Base-by-base conservation (phyloP, 2,888 invertebrate species). In the Dinocampus coccinellae region DNA sequence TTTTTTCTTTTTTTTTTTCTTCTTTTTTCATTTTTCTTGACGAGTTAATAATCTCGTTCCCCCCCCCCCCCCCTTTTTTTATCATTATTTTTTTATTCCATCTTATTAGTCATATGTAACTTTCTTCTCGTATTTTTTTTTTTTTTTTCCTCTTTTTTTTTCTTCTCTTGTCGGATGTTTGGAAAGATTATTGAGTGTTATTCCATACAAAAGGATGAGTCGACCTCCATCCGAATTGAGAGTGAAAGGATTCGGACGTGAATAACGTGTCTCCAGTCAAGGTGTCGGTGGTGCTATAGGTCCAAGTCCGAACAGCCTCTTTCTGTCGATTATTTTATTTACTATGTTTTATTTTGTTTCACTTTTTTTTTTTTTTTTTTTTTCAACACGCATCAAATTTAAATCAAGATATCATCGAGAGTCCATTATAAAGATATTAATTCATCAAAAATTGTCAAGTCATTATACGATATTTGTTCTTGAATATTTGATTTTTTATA, bases 211-310 rank as follows among this genome's bases (percentile, higher is more conserved):
- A 66, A 71, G 61, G 70, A 71, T 66, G 70, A 71, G 70, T 29
- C 70, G 70, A 71, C 73, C 74, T 70, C 69, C 67, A 69, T 69
- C 66, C 67, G 57, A 64, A 75, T 73, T 36, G 76, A 77, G 76
- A 77, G 77, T 77, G 77, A 77, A 77, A 77, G 77, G 77, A 75
- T 72, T 36, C 22, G 34, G 39, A 22, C 16, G 36, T 34, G 55
- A 66, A 66, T 57, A 66, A 47, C 24, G 42, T 57, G 34, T 57
- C n/a, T n/a, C 66, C 57, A 52, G 55, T 65, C 52, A 39, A 66
- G 66, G 57, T 57, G 55, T 33, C 16, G 58, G n/a, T 20, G 29
- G 58, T 65, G 34, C 33, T 57, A 57, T 20, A 42, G 53, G n/a
- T 47, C 29, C 34, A 66, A 57, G 39, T 57, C 57, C 66, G 47